A percentile compares a stretch with the other conserved stretches of the same genome.
Conservation (phyloP, 2,113 vertebrate species). For the Dromiciops gliroides region DNA sequence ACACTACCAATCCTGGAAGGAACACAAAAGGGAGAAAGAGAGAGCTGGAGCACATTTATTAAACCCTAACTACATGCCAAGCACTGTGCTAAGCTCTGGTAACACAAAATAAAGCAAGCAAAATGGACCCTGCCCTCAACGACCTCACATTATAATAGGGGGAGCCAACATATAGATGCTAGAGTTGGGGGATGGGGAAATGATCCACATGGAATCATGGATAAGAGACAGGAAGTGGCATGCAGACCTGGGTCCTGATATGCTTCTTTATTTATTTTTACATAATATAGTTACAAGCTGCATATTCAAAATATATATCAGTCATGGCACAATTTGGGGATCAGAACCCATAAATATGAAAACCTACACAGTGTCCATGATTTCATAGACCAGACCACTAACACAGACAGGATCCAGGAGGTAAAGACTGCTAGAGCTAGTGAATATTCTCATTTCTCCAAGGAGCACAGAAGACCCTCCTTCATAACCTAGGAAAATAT, state of each 20-base stretch:
- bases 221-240: not conserved
- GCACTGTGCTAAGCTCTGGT: not conserved
- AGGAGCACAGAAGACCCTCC: not conserved
- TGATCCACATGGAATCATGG: not conserved
- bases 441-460: not conserved
- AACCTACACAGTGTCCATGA: not conserved
- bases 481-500: not conserved
- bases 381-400: not conserved
- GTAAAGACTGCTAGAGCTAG: not conserved
- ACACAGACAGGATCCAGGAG: not conserved
- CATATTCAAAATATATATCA: not conserved
- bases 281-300: not conserved
- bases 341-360: not conserved
- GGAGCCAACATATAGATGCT: not conserved
- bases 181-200: not conserved
- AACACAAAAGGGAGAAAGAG: not conserved
- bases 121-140: not conserved
- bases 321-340: not conserved
- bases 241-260: not conserved
- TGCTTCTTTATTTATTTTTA: not conserved
- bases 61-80: not conserved
- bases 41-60: not conserved
- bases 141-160: not conserved
- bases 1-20: not conserved
- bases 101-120: not conserved